Conservation (phyloP, 1,140 invertebrate species). For the Chelonus insularis region DNA sequence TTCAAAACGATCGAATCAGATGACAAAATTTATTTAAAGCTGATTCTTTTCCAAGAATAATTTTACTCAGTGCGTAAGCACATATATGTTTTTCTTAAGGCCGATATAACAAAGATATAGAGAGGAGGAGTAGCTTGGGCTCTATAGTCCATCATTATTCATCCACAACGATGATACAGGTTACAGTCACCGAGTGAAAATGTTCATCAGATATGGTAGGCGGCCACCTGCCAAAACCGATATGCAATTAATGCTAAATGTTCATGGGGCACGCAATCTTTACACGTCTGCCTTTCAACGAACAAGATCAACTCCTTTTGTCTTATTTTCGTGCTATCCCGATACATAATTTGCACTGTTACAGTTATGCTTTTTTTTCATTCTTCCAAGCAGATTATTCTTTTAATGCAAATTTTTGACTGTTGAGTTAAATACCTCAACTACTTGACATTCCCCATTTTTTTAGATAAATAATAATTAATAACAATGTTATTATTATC, state of each 20-base stretch:
- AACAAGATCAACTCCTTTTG: constrained; percentile 4
- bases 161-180: constrained; percentile 37
- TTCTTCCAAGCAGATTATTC: no score
- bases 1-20: neutral
- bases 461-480: no score
- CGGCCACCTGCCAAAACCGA: constrained; percentile 49
- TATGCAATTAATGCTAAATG: constrained; percentile 49
- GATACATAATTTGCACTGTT: neutral
- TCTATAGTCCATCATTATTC: constrained; percentile 42
- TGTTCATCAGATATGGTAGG: constrained; percentile 43
- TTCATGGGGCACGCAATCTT: constrained; percentile 42
- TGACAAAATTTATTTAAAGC: constrained; percentile 8
- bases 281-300: constrained; percentile 28
- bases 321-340: neutral
- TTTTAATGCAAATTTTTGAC: no score
- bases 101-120: neutral
- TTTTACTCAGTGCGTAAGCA: neutral
- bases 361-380: neutral
- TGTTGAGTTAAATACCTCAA: no score
- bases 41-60: neutral
- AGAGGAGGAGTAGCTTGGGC: neutral
- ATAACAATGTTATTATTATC: no score
- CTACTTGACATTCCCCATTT: no score
- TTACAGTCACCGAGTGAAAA: constrained; percentile 42
- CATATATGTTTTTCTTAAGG: neutral